phyloP scores from a whole-genome alignment of 2,888 invertebrate species.

The Alentia gelatinosa region DNA sequence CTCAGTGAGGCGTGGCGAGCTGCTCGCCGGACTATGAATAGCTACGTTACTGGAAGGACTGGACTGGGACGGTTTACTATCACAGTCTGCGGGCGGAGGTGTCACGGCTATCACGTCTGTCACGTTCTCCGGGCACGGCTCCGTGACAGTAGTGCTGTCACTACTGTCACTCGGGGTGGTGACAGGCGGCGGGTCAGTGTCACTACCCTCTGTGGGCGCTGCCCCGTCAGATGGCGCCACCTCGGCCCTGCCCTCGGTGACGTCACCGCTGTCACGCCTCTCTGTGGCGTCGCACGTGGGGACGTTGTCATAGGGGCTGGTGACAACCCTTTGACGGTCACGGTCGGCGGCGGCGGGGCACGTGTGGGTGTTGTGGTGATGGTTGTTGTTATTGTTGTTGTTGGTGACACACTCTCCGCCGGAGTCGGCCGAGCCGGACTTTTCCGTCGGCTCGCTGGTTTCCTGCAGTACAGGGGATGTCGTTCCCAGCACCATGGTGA shows the following conservation, averaged over 20 bases:
- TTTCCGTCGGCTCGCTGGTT: neutral
- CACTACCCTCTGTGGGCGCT: neutral
- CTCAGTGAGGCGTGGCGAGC: too few species aligned
- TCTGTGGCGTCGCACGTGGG: neutral
- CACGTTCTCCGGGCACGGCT: too few species aligned
- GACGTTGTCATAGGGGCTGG: neutral
- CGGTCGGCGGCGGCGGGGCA: neutral
- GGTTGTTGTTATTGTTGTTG: neutral
- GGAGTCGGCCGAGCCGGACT: neutral
- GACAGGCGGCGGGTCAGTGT: neutral
- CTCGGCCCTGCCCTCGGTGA: neutral
- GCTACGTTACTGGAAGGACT: neutral
- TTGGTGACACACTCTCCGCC: neutral
- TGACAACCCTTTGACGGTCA: neutral
- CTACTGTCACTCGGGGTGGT: neutral
- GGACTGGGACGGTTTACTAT: neutral
- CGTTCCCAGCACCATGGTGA: neutral
- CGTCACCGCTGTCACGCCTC: too few species aligned
- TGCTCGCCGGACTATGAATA: too few species aligned
- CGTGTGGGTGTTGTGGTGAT: neutral
- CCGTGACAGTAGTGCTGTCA: neutral
- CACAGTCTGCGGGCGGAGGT: neutral
- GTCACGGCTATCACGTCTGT: neutral
- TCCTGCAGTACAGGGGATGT: neutral
- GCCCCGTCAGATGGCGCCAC: neutral